Conservation (phyloP, 2,888 invertebrate genomes). For the Hypomecis atomaria region DNA sequence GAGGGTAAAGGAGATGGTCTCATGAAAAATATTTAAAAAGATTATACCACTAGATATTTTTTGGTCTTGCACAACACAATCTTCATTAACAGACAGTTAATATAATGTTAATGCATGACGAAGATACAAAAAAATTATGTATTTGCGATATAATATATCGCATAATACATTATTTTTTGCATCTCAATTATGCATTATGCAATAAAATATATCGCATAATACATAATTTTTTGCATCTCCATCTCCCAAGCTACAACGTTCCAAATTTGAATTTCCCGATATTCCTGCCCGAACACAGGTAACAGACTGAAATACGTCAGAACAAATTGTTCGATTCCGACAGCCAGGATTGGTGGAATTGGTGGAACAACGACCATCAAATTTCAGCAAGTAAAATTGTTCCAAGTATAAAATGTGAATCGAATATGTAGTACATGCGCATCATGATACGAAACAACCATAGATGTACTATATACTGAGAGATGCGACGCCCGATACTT, state of each 20-base stretch:
- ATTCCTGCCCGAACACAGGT: conserved; percentile 23
- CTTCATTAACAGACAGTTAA: too few species aligned
- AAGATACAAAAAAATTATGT: too few species aligned
- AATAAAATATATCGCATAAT: too few species aligned
- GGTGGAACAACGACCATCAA: conserved; percentile 1
- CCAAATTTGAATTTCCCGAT: conserved; percentile 15
- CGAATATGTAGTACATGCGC: not conserved
- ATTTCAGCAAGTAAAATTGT: conserved; percentile 14
- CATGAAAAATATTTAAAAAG: too few species aligned
- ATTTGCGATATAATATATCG: too few species aligned
- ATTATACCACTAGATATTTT: too few species aligned
- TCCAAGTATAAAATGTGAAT: not conserved
- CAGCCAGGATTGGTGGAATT: conserved; percentile 3
- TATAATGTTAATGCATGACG: too few species aligned
- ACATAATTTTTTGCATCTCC: not conserved
- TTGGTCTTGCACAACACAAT: too few species aligned
- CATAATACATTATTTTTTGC: too few species aligned
- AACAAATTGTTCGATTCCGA: conserved; percentile 18
- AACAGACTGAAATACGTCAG: conserved; percentile 25
- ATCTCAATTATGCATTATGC: too few species aligned
- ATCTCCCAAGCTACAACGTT: not conserved
- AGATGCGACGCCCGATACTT: not conserved
- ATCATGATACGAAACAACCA: not conserved
- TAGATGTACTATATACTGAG: not conserved
- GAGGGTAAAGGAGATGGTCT: too few species aligned